Evolutionary conservation across 1,140 invertebrate species (phyloP), one percentile per base, ranked within the genome.

Genomic region (Diuraphis noxia): DNA sequence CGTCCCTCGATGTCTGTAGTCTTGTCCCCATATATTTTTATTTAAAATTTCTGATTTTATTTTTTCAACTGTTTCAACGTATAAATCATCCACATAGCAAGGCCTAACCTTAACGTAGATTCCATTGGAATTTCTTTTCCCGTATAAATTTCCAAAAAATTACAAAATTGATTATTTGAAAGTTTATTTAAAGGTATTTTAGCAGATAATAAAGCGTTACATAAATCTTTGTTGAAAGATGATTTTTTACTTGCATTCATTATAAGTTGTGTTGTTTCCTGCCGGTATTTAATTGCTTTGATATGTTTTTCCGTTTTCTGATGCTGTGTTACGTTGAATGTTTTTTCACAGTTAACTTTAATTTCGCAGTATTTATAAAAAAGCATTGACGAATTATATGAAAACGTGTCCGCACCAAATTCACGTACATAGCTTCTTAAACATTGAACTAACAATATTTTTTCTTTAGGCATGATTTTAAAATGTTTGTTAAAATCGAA

Each of bases 391-490:
- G 34, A 77, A 63, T 63, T 10, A 34, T 36, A 34, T 77, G 34
- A 77, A n/a, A 77, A 77, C 72, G 72, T 77, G n/a, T 77, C 34
- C n/a, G n/a, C 30, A 77, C 72, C n/a, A 34, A 77, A 77, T 77
- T 77, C 34, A 34, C n/a, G 72, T 77, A 77, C 72, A 77, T 77
- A 36, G 72, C n/a, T 77, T 34, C 72, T 77, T 77, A 77, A 77
- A n/a, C n/a, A 34, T 77, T 34, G 72, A 34, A 34, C 72, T 77
- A 77, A 13, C n/a, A 34, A 34, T 77, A 77, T 34, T 77, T 77
- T 77, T 34, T 77, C 72, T 77, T 34, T 36, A 34, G 72, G 72
- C 34, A 77, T 77, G n/a, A 34, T 77, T n/a, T 77, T 36, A 77
- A 77, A 77, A 77, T 77, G 10, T 34, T 77, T 36, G 9, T 77